phyloP scores from a whole-genome alignment of 2,113 vertebrate species.

The Cyprinodon variegatus region DNA sequence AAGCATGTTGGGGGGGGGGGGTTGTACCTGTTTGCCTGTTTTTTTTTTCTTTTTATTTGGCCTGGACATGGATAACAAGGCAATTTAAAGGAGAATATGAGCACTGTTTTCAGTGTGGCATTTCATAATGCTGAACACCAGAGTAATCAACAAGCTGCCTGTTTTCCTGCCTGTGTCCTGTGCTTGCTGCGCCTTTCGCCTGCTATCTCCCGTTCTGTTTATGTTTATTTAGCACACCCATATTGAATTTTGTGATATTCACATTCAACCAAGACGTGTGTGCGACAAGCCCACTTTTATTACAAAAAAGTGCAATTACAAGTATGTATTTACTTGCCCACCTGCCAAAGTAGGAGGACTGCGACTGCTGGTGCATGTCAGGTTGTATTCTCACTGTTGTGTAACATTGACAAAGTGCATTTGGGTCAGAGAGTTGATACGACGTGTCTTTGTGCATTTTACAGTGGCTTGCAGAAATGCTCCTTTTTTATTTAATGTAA shows the following conservation, averaged over 20 bases:
- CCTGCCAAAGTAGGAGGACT: constrained; percentile 23
- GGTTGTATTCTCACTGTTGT: constrained; percentile 23
- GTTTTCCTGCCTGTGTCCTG: constrained; percentile 58
- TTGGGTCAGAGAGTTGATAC: constrained; percentile 45
- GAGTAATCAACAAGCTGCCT: constrained; percentile 74
- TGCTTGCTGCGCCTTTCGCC: constrained; percentile 24
- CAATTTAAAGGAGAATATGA: constrained; percentile 72
- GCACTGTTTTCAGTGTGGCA: constrained; percentile 70
- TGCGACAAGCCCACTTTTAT: constrained; percentile 49
- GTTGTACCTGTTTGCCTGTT: not conserved
- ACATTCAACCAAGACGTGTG: constrained; percentile 48
- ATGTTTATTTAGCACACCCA: constrained; percentile 66
- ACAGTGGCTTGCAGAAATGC: not conserved
- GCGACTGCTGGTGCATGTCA: constrained; percentile 16
- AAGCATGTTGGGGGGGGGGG: constrained; percentile 17
- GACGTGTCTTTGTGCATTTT: constrained; percentile 10
- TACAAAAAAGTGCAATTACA: constrained; percentile 65
- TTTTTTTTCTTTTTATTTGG: constrained; percentile 29
- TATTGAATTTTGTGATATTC: constrained; percentile 73
- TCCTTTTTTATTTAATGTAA: too few relatives aligned
- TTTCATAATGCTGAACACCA: constrained; percentile 77
- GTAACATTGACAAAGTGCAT: constrained; percentile 49
- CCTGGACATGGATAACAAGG: constrained; percentile 69
- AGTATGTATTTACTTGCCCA: constrained; percentile 39
- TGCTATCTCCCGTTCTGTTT: constrained; percentile 37